phyloP scores from a whole-genome alignment of 2,797 vertebrate species.

The Karalla daura region DNA sequence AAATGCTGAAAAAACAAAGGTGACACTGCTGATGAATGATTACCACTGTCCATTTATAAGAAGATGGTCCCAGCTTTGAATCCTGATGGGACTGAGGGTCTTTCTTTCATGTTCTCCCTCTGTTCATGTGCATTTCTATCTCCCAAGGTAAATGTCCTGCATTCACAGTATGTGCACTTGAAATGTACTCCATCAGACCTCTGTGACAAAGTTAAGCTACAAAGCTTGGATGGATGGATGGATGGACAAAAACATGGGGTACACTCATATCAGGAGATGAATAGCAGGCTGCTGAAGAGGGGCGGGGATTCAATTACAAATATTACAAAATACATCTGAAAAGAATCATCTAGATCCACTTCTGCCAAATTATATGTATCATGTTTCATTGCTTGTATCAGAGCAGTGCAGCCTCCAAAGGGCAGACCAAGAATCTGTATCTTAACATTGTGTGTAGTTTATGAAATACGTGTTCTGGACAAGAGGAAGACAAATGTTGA shows the following conservation, averaged over 20 bases:
- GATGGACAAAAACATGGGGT: neutral
- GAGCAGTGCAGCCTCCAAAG: neutral
- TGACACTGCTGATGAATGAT: neutral
- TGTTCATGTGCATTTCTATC: too few relatives aligned
- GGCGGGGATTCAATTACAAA: neutral
- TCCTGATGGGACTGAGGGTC: too few relatives aligned
- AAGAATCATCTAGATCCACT: neutral
- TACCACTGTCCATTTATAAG: too few relatives aligned
- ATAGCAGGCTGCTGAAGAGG: neutral
- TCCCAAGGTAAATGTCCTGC: too few relatives aligned
- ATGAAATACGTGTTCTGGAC: slow-evolving; percentile 1
- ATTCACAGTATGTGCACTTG: too few relatives aligned
- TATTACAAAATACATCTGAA: slow-evolving; percentile 8
- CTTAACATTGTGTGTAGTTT: neutral
- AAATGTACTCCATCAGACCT: too few relatives aligned
- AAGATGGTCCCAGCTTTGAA: too few relatives aligned
- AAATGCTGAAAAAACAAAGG: too few relatives aligned
- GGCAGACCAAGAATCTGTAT: neutral
- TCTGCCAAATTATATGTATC: neutral
- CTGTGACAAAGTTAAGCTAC: too few relatives aligned
- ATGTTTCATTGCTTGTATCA: neutral
- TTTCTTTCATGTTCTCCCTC: too few relatives aligned
- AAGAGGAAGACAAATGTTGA: neutral
- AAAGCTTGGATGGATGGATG: neutral
- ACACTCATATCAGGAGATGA: neutral